These are phyloP conservation scores for Neodiprion virginianus DNA, from an alignment of 1,140 invertebrate species.

Conservation along the genomic window DNA sequence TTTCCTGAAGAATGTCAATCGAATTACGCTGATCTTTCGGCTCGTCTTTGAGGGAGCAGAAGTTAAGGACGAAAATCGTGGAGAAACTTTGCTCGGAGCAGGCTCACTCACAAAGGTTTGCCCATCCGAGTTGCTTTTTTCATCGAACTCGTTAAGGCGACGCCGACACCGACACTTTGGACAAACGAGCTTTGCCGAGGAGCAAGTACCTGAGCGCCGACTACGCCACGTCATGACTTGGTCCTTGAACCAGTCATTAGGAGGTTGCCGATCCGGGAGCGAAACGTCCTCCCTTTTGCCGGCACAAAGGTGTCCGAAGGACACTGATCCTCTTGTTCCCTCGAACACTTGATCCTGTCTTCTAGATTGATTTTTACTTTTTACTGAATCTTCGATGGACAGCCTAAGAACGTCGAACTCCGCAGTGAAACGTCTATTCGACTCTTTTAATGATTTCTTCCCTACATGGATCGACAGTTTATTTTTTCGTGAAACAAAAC, in stretches of 20 bases:
- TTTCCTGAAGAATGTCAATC: not conserved
- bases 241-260: not conserved
- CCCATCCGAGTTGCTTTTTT: not conserved
- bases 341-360: not conserved
- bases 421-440: not conserved
- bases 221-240: not conserved
- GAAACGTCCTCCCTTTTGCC: not conserved
- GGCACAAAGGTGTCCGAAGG: not conserved
- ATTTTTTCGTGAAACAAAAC: not conserved
- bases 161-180: not conserved
- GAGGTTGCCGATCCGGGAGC: not conserved
- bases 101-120: not conserved
- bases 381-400: no score
- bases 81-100: not conserved
- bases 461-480: not conserved
- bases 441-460: not conserved
- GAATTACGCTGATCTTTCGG: not conserved
- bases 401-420: not conserved
- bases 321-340: not conserved
- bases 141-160: not conserved
- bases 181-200: not conserved
- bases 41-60: not conserved
- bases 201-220: not conserved
- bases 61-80: not conserved
- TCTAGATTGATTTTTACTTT: no score